Conservation (phyloP, 92 coral and sea anemone genomes). For the Epizoanthus rinbou region DNA sequence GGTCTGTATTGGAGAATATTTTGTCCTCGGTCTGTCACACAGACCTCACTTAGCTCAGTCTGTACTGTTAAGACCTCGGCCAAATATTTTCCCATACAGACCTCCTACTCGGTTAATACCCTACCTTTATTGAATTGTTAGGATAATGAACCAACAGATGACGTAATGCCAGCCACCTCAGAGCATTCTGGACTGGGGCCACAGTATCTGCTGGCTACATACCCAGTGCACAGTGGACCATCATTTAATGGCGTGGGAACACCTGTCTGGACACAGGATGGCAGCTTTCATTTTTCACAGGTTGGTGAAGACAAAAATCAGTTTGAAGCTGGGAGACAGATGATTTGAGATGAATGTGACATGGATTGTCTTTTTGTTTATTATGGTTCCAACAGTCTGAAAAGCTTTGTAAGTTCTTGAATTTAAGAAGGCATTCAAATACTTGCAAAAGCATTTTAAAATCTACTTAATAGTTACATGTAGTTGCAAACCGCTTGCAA, state of each 20-base stretch:
- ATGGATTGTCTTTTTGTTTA: neutral
- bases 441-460: no score
- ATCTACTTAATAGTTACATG: no score
- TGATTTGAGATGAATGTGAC: neutral
- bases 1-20: no score
- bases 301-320: conserved; percentile 17
- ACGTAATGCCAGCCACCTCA: conserved; percentile 21
- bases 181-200: conserved; percentile 70
- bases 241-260: conserved; percentile 2
- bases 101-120: neutral
- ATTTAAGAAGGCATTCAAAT: no score
- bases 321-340: neutral
- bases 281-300: conserved; percentile 72
- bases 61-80: no score
- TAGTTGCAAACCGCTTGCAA: no score
- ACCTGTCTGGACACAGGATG: conserved; percentile 50
- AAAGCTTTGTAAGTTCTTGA: no score
- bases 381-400: conserved; percentile 2
- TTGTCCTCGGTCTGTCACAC: no score
- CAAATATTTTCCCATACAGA: no score
- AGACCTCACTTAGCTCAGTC: no score
- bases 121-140: neutral
- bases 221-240: conserved; percentile 15
- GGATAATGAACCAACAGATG: conserved; percentile 44
- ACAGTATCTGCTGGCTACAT: conserved; percentile 65